Percentiles rank a stretch among this genome's conserved stretches.
phyloP scores from a whole-genome alignment of 2,113 vertebrate genomes.

The Gallinago jamesoni region DNA sequence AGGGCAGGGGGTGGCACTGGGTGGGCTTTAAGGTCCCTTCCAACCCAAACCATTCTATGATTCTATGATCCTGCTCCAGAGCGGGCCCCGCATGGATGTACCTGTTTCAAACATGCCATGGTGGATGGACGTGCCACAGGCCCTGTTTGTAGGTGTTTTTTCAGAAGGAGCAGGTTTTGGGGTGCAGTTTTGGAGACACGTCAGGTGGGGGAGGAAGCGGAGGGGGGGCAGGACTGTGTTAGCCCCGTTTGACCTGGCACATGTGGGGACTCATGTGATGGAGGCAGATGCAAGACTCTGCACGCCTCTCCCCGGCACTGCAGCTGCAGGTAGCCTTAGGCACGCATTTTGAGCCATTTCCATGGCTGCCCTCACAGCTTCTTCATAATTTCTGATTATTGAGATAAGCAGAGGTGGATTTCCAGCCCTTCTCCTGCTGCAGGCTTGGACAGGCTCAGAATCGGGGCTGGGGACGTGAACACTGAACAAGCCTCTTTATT shows the following conservation, averaged over 20 bases:
- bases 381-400: background rate
- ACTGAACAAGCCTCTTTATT: background rate
- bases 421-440: background rate
- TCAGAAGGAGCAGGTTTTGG: background rate
- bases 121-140: background rate
- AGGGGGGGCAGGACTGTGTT: background rate
- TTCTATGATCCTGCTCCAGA: background rate
- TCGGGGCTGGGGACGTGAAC: background rate
- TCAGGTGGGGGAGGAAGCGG: rapidly evolving
- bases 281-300: background rate
- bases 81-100: rapidly evolving
- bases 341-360: background rate
- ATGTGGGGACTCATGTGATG: background rate
- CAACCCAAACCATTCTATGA: too few species aligned
- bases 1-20: too few species aligned
- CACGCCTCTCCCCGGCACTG: background rate
- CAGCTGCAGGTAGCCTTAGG: background rate
- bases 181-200: background rate
- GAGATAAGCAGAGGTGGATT: background rate
- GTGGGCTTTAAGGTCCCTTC: too few species aligned
- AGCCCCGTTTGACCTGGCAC: background rate
- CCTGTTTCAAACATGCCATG: rapidly evolving
- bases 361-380: background rate
- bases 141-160: background rate
- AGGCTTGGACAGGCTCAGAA: background rate